These are phyloP conservation scores for Leucoraja erinaceus DNA, from an alignment of 2,113 vertebrate species.

Conservation along the genomic window DNA sequence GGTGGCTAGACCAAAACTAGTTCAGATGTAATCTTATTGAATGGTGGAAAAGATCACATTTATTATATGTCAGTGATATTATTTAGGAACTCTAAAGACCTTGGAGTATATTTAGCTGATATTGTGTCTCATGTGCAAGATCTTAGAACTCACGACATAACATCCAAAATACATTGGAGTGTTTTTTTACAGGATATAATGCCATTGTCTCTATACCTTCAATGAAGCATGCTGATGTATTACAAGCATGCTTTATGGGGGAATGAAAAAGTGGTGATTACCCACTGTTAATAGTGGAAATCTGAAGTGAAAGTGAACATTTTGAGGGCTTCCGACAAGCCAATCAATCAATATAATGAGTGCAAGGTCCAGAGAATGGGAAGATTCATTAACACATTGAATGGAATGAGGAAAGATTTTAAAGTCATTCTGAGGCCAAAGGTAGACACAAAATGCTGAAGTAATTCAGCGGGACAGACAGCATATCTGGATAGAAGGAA, in stretches of 20 bases:
- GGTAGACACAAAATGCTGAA: too few species aligned
- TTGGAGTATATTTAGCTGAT: neutral
- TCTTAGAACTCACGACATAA: neutral
- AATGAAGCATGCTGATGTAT: neutral
- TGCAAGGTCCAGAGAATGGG: too few species aligned
- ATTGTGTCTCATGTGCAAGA: neutral
- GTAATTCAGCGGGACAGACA: too few species aligned
- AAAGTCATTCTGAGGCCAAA: too few species aligned
- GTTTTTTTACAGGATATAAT: neutral
- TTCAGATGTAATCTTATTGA: too few species aligned
- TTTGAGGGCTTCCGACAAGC: neutral
- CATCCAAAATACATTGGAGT: neutral
- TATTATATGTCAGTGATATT: too few species aligned
- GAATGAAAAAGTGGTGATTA: neutral
- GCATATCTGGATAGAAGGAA: too few species aligned
- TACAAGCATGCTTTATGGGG: neutral
- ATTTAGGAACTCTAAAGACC: neutral
- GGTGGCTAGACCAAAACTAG: too few species aligned
- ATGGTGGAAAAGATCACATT: too few species aligned
- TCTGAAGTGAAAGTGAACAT: neutral
- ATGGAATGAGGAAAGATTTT: neutral
- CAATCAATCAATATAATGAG: neutral
- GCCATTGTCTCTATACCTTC: neutral
- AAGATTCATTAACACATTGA: too few species aligned
- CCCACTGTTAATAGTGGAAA: neutral